phyloP scores from a whole-genome alignment of 2,888 invertebrate genomes.

The Eupithecia dodoneata region DNA sequence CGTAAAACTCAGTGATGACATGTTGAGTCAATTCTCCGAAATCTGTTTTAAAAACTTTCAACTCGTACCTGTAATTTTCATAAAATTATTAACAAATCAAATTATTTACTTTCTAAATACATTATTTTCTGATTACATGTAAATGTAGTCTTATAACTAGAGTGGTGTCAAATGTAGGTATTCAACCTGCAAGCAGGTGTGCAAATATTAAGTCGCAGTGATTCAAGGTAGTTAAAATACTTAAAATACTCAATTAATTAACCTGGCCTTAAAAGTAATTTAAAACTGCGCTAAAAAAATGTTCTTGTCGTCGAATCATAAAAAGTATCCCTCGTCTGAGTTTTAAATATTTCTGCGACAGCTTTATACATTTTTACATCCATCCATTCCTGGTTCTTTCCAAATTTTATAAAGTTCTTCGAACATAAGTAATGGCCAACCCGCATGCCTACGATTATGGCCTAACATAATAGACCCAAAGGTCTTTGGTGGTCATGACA shows the following conservation, averaged over 20 bases:
- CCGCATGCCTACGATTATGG: background rate
- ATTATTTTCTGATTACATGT: no score
- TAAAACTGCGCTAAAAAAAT: background rate
- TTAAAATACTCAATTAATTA: background rate
- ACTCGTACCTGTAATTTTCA: background rate
- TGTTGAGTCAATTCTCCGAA: background rate
- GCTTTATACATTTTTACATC: background rate
- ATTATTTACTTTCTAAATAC: no score
- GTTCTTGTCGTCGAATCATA: background rate
- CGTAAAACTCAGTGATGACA: background rate
- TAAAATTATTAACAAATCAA: background rate
- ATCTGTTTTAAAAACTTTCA: background rate
- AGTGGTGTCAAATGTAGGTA: no score
- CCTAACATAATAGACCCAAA: background rate
- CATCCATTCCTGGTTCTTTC: background rate
- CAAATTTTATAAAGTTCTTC: background rate
- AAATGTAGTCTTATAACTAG: no score
- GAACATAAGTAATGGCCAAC: background rate
- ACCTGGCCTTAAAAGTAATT: background rate
- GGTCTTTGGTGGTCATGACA: background rate
- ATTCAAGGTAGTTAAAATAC: no score
- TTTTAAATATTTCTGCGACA: background rate
- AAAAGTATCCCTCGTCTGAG: background rate
- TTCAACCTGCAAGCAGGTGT: no score
- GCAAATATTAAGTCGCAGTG: no score